These are phyloP conservation scores for Pogoniulus pusillus DNA, from an alignment of 2,797 vertebrate genomes.

Conservation along the genomic window DNA sequence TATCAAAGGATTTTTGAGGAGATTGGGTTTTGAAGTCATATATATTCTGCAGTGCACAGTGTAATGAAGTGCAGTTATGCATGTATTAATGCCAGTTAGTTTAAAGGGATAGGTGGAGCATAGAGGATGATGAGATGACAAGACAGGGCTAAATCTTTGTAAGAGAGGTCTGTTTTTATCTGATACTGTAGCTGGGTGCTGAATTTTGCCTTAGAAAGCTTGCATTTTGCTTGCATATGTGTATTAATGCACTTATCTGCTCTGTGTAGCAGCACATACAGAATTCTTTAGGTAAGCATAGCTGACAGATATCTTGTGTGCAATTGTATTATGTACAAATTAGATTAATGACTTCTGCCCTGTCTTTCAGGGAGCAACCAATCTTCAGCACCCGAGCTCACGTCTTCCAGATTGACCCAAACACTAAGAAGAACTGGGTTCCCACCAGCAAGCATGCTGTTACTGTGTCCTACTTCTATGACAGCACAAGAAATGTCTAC, in stretches of 20 bases:
- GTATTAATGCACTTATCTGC: neutral
- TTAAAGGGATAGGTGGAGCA: neutral
- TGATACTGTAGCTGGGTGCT: neutral
- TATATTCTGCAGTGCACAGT: neutral
- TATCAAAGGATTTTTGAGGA: neutral
- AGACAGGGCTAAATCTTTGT: neutral
- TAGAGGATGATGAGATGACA: neutral
- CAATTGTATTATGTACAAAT: slow-evolving; percentile 74
- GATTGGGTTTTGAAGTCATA: neutral
- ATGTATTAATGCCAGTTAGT: neutral
- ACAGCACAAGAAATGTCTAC: slow-evolving; percentile 98
- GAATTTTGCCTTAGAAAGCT: neutral
- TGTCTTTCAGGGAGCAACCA: slow-evolving; percentile 92
- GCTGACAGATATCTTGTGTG: neutral
- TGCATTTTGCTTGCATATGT: neutral
- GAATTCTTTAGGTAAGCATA: neutral
- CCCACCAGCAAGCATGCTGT: slow-evolving; percentile 99
- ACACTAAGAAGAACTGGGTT: slow-evolving; percentile 99
- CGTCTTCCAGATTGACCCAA: slow-evolving; percentile 99
- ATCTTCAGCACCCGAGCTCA: slow-evolving; percentile 98
- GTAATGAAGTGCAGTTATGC: neutral
- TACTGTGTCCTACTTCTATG: slow-evolving; percentile 98
- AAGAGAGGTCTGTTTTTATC: neutral
- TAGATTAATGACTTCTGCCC: slow-evolving; percentile 81
- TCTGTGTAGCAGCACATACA: neutral